Evolutionary conservation across 2,888 invertebrate species (phyloP).

Genomic region (Adineta ricciae): DNA sequence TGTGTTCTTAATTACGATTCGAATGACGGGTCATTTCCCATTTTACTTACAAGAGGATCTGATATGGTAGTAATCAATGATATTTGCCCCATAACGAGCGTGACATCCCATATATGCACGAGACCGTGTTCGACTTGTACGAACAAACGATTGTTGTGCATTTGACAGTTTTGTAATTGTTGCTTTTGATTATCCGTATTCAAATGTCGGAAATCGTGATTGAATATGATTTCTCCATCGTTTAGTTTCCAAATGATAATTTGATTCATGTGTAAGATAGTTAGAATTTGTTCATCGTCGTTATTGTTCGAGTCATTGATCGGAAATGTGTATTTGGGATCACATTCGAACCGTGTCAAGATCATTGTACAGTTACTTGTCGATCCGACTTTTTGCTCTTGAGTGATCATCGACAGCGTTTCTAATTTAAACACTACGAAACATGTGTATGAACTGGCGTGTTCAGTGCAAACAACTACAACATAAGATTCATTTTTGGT

Average conservation of each 20-base stretch:
- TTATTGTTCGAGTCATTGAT: not conserved
- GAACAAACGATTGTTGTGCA: not conserved
- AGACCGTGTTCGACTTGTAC: not conserved
- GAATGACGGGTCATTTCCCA: too few species aligned
- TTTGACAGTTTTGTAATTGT: not conserved
- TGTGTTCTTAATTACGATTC: too few species aligned
- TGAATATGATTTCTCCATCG: conserved; percentile 11
- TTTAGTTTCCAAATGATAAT: not conserved
- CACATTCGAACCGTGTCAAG: not conserved
- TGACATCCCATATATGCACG: not conserved
- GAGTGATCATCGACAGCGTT: not conserved
- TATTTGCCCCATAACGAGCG: not conserved
- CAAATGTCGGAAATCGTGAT: not conserved
- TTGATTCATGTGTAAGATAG: not conserved
- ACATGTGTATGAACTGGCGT: not conserved
- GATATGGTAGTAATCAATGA: not conserved
- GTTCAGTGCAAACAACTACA: conserved; percentile 5
- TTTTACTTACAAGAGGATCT: not conserved
- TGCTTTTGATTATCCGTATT: not conserved
- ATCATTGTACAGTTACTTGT: conserved; percentile 12
- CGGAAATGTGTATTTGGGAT: not conserved
- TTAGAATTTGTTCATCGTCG: not conserved
- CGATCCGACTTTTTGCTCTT: not conserved
- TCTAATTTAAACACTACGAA: conserved; percentile 4
- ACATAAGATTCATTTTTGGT: not conserved